Evolutionary conservation across 2,797 vertebrate genomes (phyloP), one percentile per base, ranked within the genome.

Genomic region (Danio aesculapii): DNA sequence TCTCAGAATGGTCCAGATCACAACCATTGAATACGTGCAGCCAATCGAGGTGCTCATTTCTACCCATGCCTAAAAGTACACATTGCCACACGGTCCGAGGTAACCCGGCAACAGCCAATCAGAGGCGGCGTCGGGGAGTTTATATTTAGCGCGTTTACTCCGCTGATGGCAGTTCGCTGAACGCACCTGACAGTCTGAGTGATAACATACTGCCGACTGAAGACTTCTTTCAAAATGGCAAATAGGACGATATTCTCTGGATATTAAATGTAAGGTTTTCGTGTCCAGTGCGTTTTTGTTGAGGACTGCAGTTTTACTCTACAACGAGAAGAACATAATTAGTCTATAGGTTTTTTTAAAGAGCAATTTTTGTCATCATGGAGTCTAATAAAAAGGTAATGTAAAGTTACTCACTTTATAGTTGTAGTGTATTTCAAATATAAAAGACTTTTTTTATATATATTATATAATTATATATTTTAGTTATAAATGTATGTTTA

Each of bases 341-440:
- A 10, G 21, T 19, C 0, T 43, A 5, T 41, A 17, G 5, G 5
- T n/a, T 73, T 21, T 6, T 67, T 12, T 19, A 17, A 21, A n/a
- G 16, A 19, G 16, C 0, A 5, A 19, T 44, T 41, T 50, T 52
- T n/a, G 14, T 58, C 11, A 19, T 10, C 50, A 94, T 93, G 93
- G 92, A 93, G 81, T 88, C 87, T 76, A 81, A 72, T n/a, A 82
- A 77, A 59, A 85, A 94, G 93, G 93, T 93, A 93, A 90, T 62
- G 9, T 21, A 53, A 49, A 4, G 13, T 21, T 46, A 13, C 21
- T 19, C 47, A 9, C 64, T 6, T 52, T 19, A 63, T 43, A 47
- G 21, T 10, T 19, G 2, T 49, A 46, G 46, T 53, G 30, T 71
- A 30, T 30, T 81, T 14, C 16, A 41, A 47, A 59, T 14, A 16